phyloP scores from a whole-genome alignment of 2,113 vertebrate species.

The Cacatua alba region DNA sequence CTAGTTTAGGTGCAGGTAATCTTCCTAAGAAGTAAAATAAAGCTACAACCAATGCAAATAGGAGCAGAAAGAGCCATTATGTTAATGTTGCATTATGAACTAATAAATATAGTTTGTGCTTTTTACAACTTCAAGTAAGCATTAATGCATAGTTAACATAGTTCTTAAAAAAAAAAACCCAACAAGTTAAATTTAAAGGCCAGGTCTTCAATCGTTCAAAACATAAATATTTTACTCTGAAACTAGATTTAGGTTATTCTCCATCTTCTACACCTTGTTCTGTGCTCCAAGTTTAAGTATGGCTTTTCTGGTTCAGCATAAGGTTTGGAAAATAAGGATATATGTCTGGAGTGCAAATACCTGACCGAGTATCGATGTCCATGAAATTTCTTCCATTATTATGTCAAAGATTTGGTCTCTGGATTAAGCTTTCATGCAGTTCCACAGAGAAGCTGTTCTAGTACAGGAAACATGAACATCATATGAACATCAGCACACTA shows the following conservation, averaged over 20 bases:
- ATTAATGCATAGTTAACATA: not conserved
- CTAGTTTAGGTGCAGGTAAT: not conserved
- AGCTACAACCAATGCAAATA: not conserved
- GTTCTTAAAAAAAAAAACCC: not conserved
- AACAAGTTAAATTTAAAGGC: not conserved
- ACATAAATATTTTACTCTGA: not conserved
- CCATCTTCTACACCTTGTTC: not conserved
- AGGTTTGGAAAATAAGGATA: not conserved
- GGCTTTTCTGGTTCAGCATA: not conserved
- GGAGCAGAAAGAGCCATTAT: not conserved
- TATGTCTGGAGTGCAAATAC: not conserved
- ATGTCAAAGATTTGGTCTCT: not conserved
- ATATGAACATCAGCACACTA: fast-evolving
- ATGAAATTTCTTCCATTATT: not conserved
- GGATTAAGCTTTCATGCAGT: not conserved
- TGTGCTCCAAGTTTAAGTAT: not conserved
- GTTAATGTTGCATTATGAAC: not conserved
- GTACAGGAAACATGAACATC: not conserved
- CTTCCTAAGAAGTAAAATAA: not conserved
- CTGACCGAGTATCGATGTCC: not conserved
- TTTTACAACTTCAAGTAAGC: not conserved
- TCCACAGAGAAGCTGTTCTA: not conserved
- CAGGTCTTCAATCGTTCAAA: not conserved
- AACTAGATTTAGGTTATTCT: not conserved
- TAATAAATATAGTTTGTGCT: not conserved